phyloP scores from a whole-genome alignment of 2,888 invertebrate species.

The Papilio protenor region DNA sequence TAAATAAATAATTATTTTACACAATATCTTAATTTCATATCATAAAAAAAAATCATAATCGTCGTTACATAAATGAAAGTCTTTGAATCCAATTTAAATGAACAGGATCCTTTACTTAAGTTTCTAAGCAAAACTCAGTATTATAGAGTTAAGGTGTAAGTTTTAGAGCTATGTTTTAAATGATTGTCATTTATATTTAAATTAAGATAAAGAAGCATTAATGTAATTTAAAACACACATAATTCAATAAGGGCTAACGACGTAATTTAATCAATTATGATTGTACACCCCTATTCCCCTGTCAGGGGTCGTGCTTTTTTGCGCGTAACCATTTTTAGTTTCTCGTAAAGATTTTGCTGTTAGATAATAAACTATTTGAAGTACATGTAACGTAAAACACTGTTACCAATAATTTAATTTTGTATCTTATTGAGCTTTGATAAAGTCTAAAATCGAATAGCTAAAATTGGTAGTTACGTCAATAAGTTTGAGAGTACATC shows the following conservation, averaged over 20 bases:
- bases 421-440: rapidly evolving
- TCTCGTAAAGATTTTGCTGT: constrained; percentile 79
- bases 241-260: constrained; percentile 44
- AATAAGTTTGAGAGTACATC: constrained; percentile 45
- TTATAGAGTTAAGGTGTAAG: neutral
- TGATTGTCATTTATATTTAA: neutral
- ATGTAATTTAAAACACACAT: constrained; percentile 36
- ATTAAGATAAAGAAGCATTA: neutral
- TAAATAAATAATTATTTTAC: too few species aligned
- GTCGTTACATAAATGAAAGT: too few species aligned
- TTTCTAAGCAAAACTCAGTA: too few species aligned
- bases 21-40: too few species aligned
- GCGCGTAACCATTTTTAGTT: constrained; percentile 77
- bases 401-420: neutral
- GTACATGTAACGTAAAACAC: neutral
- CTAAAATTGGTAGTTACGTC: constrained; percentile 20
- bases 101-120: too few species aligned
- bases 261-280: constrained; percentile 57
- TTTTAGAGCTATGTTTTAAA: neutral
- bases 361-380: constrained; percentile 69
- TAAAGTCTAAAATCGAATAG: constrained; percentile 46
- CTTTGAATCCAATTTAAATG: too few species aligned
- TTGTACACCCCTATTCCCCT: constrained; percentile 67
- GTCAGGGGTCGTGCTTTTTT: constrained; percentile 70
- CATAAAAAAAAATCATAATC: too few species aligned